Evolutionary conservation across 2,113 vertebrate genomes (phyloP).

Genomic region (Lanius ludovicianus): DNA sequence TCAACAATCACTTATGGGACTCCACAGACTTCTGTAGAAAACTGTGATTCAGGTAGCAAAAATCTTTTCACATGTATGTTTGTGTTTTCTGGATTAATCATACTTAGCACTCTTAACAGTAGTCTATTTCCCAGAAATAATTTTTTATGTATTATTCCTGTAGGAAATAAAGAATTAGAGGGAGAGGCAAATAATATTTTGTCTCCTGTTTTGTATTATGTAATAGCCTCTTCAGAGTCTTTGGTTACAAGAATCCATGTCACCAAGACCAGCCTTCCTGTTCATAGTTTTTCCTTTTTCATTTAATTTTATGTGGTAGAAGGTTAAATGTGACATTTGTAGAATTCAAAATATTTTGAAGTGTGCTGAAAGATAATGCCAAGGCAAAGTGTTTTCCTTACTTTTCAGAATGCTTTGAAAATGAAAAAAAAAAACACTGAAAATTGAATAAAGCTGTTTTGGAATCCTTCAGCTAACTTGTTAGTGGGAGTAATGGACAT

Average conservation of each 20-base stretch:
- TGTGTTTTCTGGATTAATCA: neutral
- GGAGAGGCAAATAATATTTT: neutral
- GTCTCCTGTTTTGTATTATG: neutral
- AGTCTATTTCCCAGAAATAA: neutral
- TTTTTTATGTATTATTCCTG: neutral
- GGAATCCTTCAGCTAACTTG: neutral
- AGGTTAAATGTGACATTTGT: neutral
- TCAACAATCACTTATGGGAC: neutral
- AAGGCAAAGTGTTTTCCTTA: neutral
- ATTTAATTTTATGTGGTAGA: constrained; percentile 3
- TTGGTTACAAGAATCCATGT: neutral
- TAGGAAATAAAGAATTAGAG: neutral
- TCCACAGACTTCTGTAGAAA: neutral
- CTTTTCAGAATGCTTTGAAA: neutral
- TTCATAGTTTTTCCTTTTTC: neutral
- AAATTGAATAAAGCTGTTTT: neutral
- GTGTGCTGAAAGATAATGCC: neutral
- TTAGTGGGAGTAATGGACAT: neutral
- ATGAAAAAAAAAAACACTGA: neutral
- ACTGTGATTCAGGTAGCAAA: neutral
- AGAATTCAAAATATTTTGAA: neutral
- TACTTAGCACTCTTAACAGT: neutral
- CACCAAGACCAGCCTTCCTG: neutral
- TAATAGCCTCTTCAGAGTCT: neutral
- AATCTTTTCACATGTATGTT: neutral